Evolutionary conservation across 30 jellyfish, hydroid and myxozoan species (phyloP).

Genomic region (Mastigias papua): DNA sequence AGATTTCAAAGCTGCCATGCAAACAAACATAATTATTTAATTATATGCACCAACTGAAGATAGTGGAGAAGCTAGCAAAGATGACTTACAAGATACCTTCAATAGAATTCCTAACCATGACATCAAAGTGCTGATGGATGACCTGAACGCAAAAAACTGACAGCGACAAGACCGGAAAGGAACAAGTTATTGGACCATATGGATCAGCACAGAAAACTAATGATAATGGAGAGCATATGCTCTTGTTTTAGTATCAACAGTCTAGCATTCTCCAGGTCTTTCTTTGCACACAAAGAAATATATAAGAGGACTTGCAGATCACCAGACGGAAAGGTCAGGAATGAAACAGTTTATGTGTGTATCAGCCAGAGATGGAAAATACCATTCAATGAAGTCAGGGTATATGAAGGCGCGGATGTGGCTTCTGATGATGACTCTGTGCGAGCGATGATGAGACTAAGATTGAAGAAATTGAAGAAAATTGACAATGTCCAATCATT

Average conservation of each 20-base stretch:
- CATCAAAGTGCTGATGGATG: conserved; percentile 25
- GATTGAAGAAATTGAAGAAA: conserved; percentile 16
- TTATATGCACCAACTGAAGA: conserved; percentile 16
- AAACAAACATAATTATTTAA: conserved; percentile 3
- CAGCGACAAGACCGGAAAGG: conserved; percentile 14
- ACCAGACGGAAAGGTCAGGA: conserved; percentile 4
- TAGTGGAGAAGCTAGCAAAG: neutral
- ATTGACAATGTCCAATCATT: neutral
- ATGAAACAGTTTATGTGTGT: conserved; percentile 12
- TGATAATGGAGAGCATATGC: conserved; percentile 11
- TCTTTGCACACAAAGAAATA: conserved; percentile 12
- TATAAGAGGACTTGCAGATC: conserved; percentile 21
- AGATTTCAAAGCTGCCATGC: too few species aligned
- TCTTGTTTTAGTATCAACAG: neutral
- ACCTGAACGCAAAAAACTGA: conserved; percentile 10
- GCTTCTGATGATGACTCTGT: conserved; percentile 21
- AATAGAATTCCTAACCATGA: neutral
- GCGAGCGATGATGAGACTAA: conserved; percentile 7
- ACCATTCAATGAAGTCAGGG: conserved; percentile 5
- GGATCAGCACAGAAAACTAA: conserved; percentile 32
- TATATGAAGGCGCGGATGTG: conserved; percentile 23
- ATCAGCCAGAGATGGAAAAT: conserved; percentile 9
- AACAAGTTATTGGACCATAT: conserved; percentile 21
- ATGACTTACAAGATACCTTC: conserved; percentile 1
- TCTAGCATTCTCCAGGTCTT: neutral